Conservation (phyloP, 2,113 vertebrate genomes). For the Corapipo altera region DNA sequence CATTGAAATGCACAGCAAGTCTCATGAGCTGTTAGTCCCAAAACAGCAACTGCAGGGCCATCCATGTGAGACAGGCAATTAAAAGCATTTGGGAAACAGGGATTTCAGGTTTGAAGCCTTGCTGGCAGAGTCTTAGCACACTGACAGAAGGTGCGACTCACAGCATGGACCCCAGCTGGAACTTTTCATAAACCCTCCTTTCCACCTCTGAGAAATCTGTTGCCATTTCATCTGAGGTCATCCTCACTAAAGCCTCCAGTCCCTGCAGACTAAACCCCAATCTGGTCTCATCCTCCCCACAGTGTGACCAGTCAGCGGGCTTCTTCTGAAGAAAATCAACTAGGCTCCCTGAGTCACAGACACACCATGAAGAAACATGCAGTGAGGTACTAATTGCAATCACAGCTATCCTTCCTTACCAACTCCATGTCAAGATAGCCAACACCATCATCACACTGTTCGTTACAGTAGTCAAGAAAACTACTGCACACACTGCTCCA, state of each 20-base stretch:
- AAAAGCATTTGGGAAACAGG: neutral
- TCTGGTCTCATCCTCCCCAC: neutral
- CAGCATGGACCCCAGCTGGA: slow-evolving; percentile 16
- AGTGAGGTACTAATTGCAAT: slow-evolving; percentile 57
- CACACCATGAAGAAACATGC: slow-evolving; percentile 55
- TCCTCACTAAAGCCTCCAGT: slow-evolving; percentile 5
- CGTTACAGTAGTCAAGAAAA: neutral
- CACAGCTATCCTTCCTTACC: slow-evolving; percentile 63
- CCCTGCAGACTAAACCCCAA: slow-evolving; percentile 15
- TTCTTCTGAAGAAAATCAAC: slow-evolving; percentile 38
- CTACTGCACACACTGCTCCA: neutral
- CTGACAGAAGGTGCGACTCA: neutral
- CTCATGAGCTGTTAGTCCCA: neutral
- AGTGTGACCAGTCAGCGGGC: slow-evolving; percentile 38
- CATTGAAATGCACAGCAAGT: slow-evolving; percentile 20
- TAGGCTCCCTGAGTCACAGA: slow-evolving; percentile 35
- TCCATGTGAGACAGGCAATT: neutral
- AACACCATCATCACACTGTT: neutral
- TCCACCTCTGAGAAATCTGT: slow-evolving; percentile 30
- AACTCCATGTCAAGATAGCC: neutral
- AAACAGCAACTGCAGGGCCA: neutral
- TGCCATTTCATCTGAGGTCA: slow-evolving; percentile 38
- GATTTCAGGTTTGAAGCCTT: neutral
- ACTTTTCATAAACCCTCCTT: neutral
- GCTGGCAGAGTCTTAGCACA: neutral